phyloP scores from a whole-genome alignment of 2,797 vertebrate species.

The Phoxinus dragarum region DNA sequence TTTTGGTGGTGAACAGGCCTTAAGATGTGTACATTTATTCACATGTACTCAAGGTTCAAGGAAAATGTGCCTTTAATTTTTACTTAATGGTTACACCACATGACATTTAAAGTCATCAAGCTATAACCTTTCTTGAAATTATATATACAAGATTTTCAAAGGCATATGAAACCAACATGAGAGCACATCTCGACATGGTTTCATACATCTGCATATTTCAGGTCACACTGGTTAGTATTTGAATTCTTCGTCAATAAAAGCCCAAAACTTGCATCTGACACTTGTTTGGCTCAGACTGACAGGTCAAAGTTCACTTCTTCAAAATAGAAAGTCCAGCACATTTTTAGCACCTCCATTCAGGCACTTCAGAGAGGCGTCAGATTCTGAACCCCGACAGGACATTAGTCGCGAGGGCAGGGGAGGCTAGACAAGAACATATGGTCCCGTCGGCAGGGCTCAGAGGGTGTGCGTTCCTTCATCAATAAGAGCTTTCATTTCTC shows the following conservation, averaged over 20 bases:
- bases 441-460: conserved; percentile 65
- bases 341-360: conserved; percentile 53
- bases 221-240: not conserved
- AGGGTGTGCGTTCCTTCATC: conserved; percentile 72
- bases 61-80: not conserved
- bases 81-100: not conserved
- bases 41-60: not conserved
- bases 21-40: not conserved
- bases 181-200: not conserved
- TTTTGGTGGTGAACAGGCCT: not conserved
- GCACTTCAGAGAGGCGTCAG: conserved; percentile 37
- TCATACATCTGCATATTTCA: not conserved
- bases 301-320: conserved; percentile 28
- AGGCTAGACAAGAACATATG: conserved; percentile 73
- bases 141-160: not conserved
- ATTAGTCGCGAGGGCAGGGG: conserved; percentile 60
- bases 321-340: conserved; percentile 47
- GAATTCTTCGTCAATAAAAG: not conserved
- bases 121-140: not conserved
- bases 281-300: not conserved
- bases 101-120: not conserved
- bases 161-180: not conserved
- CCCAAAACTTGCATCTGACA: not conserved
- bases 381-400: conserved; percentile 55
- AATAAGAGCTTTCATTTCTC: conserved; percentile 74